Conservation (phyloP, 2,888 invertebrate genomes). For the Artemia sinica region DNA sequence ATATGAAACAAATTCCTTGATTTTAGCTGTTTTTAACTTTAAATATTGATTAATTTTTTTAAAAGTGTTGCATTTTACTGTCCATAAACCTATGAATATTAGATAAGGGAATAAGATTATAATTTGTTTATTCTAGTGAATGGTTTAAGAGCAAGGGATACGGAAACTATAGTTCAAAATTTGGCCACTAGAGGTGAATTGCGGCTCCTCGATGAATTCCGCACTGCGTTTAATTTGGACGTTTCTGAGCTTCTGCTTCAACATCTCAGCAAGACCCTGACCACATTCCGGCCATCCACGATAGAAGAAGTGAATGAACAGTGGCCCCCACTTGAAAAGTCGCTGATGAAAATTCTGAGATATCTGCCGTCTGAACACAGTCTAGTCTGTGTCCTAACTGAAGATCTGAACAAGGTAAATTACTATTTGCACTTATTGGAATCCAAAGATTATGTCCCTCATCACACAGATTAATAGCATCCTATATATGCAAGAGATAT, state of each 20-base stretch:
- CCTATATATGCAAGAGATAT: too few relatives aligned
- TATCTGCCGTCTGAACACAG: background rate
- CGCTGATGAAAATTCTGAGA: background rate
- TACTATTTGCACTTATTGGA: background rate
- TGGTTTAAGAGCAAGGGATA: background rate
- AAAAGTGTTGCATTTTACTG: too few relatives aligned
- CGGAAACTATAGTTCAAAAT: background rate
- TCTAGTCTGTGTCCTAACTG: background rate
- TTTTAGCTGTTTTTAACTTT: too few relatives aligned
- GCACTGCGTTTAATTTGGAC: background rate
- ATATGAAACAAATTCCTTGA: too few relatives aligned
- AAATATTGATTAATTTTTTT: too few relatives aligned
- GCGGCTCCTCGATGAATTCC: background rate
- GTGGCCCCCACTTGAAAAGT: constrained; percentile 1
- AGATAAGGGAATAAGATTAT: too few relatives aligned
- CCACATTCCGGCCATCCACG: background rate
- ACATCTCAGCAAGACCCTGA: constrained; percentile 2
- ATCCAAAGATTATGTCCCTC: too few relatives aligned
- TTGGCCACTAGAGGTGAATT: constrained; percentile 8
- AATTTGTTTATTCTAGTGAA: background rate
- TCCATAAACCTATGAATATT: too few relatives aligned
- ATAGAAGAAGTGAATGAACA: background rate
- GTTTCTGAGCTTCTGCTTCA: constrained; percentile 10
- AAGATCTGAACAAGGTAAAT: constrained; percentile 11
- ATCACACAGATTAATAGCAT: too few relatives aligned